phyloP scores from a whole-genome alignment of 1,140 invertebrate species.

The Drosophila repletoides region DNA sequence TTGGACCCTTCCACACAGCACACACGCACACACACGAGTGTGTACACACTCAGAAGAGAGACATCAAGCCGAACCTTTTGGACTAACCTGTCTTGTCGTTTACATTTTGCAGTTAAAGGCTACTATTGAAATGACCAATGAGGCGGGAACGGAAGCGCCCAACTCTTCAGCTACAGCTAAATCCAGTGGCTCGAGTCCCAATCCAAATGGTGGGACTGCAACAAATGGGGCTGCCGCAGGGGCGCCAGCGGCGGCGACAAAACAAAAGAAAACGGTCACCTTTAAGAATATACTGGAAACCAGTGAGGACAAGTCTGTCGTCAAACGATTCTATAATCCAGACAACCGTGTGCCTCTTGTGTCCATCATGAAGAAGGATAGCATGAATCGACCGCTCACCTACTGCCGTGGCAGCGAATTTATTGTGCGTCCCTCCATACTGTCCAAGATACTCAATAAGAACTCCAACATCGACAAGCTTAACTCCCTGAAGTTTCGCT shows the following conservation, averaged over 20 bases:
- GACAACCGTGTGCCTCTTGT: slow-evolving; percentile 73
- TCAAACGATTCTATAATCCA: slow-evolving; percentile 81
- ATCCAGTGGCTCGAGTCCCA: slow-evolving; percentile 3
- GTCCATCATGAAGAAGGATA: slow-evolving; percentile 82
- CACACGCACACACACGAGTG: too few relatives aligned
- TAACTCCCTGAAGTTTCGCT: slow-evolving; percentile 81
- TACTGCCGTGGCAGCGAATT: slow-evolving; percentile 73
- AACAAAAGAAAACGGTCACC: slow-evolving; percentile 81
- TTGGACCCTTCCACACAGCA: too few relatives aligned
- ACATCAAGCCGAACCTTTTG: not conserved
- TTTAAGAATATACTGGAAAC: slow-evolving; percentile 81
- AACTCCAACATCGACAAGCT: slow-evolving; percentile 82
- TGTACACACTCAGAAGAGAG: too few relatives aligned
- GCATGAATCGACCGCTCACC: slow-evolving; percentile 62
- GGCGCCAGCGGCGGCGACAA: slow-evolving; percentile 18
- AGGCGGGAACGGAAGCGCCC: slow-evolving; percentile 25
- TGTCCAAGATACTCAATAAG: slow-evolving; percentile 81
- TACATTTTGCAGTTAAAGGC: slow-evolving; percentile 54
- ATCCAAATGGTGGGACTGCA: slow-evolving; percentile 1
- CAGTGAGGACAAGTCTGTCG: slow-evolving; percentile 79
- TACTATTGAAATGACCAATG: slow-evolving; percentile 60
- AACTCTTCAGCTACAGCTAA: not conserved
- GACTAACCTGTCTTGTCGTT: slow-evolving; percentile 32
- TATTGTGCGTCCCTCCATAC: slow-evolving; percentile 76
- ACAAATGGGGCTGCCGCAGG: not conserved